A percentile compares a stretch with the other conserved stretches of the same genome.
phyloP scores from a whole-genome alignment of 2,797 vertebrate genomes.

The Vespertilio murinus region DNA sequence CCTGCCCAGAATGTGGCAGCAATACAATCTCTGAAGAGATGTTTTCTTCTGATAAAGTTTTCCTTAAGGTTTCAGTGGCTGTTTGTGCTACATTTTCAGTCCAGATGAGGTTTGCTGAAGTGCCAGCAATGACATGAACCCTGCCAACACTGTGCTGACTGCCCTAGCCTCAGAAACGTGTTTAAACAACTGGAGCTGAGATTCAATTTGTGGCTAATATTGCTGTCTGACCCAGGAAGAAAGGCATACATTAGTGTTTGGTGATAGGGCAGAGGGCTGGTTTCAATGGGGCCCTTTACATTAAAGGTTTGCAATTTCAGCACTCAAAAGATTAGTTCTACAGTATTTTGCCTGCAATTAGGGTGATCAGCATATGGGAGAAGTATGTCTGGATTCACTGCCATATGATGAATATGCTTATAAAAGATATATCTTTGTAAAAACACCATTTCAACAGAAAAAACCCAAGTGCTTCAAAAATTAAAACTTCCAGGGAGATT shows the following conservation, averaged over 20 bases:
- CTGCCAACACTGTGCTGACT: conserved; percentile 39
- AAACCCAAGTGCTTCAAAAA: conserved; percentile 54
- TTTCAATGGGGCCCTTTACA: conserved; percentile 54
- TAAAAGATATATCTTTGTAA: conserved; percentile 55
- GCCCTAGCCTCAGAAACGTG: conserved; percentile 42
- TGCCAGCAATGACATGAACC: conserved; percentile 56
- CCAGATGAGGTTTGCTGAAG: conserved; percentile 62
- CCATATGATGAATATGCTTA: conserved; percentile 52
- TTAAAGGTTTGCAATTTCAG: conserved; percentile 36
- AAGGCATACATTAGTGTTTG: conserved; percentile 53
- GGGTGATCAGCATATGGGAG: conserved; percentile 45
- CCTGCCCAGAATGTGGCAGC: conserved; percentile 37
- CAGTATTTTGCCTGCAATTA: conserved; percentile 56
- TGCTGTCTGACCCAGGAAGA: conserved; percentile 47
- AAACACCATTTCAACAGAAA: conserved; percentile 48
- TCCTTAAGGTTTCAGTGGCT: conserved; percentile 44
- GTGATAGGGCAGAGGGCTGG: conserved; percentile 33
- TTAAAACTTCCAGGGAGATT: conserved; percentile 57
- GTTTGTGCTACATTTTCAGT: not conserved
- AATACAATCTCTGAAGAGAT: conserved; percentile 46
- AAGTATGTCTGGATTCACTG: conserved; percentile 45
- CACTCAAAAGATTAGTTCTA: conserved; percentile 51
- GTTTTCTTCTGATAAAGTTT: conserved; percentile 67
- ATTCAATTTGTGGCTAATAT: conserved; percentile 39
- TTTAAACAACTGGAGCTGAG: conserved; percentile 46